Base-by-base conservation (phyloP, 1,140 invertebrate genomes). In the Tetragonula clypearis region DNA sequence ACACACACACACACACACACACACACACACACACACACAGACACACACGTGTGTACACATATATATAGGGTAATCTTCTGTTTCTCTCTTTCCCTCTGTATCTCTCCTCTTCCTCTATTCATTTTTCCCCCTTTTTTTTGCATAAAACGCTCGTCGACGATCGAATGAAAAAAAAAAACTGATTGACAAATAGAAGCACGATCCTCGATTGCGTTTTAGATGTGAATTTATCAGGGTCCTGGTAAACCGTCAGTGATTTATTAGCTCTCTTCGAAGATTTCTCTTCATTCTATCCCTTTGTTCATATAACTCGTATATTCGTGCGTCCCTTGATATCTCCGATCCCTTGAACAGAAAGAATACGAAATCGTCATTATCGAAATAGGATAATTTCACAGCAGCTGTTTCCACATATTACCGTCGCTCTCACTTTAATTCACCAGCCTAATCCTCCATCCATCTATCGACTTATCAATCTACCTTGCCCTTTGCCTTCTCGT, bases 401-500 rank as follows among this genome's bases (percentile, higher is more conserved):
- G 23, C n/a, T 14, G 23, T 30, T 4, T 5, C 35, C 9, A 35
- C 1, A 23, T 21, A 1, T 69, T 41, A 69, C 11, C 17, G 23
- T 11, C 30, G 0, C 17, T 79, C 21, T 12, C 26, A 21, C 21
- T n/a, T 17, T 26, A 14, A 60, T 56, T 69, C 62, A 53, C n/a
- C 30, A 71, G n/a, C 23, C 19, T 71, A 12, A 19, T 66, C 19
- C 2, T 15, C 19, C 9, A 30, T 15, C 21, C 26, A 30, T 65
- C 49, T 66, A 69, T 72, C 55, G 19, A 30, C 5, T 26, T 65
- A 55, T 75, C 69, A 65, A 53, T 84, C 41, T 60, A 11, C 26
- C 30, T 74, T 62, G 56, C 78, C 69, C 75, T 85, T 74, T 75
- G 30, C 58, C 82, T 82, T 66, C 66, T 11, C 53, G 66, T 76